phyloP scores from a whole-genome alignment of 1,140 invertebrate species.

The Microplitis demolitor region DNA sequence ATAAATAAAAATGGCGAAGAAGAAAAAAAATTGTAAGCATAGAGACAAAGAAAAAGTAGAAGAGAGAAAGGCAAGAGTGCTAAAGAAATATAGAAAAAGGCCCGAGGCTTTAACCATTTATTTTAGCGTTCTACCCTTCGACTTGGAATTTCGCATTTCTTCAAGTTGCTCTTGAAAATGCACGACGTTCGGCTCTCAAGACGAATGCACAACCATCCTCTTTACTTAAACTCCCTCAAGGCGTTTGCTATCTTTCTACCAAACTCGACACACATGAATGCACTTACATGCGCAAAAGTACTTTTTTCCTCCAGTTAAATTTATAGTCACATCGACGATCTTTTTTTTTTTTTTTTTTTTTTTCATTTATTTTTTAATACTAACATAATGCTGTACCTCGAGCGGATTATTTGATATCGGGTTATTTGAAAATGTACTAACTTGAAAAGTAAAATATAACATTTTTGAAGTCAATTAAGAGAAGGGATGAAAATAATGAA shows the following conservation, averaged over 20 bases:
- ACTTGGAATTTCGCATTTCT: constrained; percentile 54
- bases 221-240: neutral
- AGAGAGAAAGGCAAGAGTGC: constrained; percentile 6
- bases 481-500: too few relatives aligned
- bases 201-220: neutral
- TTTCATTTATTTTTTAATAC: neutral
- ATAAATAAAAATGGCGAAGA: neutral
- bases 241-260: constrained; percentile 23
- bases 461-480: too few relatives aligned
- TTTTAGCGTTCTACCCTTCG: constrained; percentile 37
- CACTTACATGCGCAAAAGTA: constrained; percentile 37
- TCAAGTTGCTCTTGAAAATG: constrained; percentile 37
- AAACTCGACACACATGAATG: constrained; percentile 37
- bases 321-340: constrained; percentile 27
- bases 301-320: constrained; percentile 29
- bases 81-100: constrained; percentile 19
- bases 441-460: too few relatives aligned
- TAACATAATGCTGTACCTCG: too few relatives aligned
- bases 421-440: too few relatives aligned
- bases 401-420: too few relatives aligned
- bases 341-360: constrained; percentile 10
- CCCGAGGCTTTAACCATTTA: constrained; percentile 46
- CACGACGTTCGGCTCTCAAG: constrained; percentile 16
- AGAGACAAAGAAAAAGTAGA: constrained; percentile 6
- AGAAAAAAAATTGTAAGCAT: neutral